Base-by-base conservation (phyloP, 2,797 vertebrate genomes). In the Gymnothorax reevesii region DNA sequence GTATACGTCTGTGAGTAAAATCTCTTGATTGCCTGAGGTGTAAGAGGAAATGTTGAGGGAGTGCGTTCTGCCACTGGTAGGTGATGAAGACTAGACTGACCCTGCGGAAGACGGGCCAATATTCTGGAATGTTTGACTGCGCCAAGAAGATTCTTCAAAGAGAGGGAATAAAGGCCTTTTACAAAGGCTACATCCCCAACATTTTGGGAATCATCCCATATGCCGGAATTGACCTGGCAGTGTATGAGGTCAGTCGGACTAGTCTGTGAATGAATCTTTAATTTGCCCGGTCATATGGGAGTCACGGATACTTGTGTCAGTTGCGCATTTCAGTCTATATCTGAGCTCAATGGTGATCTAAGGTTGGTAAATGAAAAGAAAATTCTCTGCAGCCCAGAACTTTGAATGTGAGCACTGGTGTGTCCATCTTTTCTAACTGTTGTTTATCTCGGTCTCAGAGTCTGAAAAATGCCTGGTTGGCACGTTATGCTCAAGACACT, bases 141-240 rank as follows among this genome's bases (percentile, higher is more conserved):
- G 97, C 95, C 88, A 98, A 96, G 95, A 97, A 97, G 90, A 98
- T 98, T 92, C 91, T 98, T 89, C 96, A 96, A 90, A 95, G 89
- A 27, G 97, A 98, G 93, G 97, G 98, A 8, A 83, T 97, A 73
- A 96, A 94, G 89, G 97, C 97, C 0, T 99, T 99, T 92, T 99
- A 97, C 93, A 98, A 97, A 92, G 98, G 98, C 59, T 99, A 98
- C 83, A 4, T 98, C 87, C 97, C 98, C 71, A 99, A 99, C 90
- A 96, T 98, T 64, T 87, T 99, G 86, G 97, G 98, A 86, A 98
- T 99, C 90, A 98, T 99, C 93, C 97, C 98, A n/a, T 98, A 98
- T 0, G 97, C 98, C 83, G 98, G 97, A 27, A 99, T 99, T 57
- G 97, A 99, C 85, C 96, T 99, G 89, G 96, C 97, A 54, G 95